Percentiles rank a stretch among this genome's conserved stretches.
Evolutionary conservation across 2,113 vertebrate genomes (phyloP).

Genomic region (Microtus pennsylvanicus): DNA sequence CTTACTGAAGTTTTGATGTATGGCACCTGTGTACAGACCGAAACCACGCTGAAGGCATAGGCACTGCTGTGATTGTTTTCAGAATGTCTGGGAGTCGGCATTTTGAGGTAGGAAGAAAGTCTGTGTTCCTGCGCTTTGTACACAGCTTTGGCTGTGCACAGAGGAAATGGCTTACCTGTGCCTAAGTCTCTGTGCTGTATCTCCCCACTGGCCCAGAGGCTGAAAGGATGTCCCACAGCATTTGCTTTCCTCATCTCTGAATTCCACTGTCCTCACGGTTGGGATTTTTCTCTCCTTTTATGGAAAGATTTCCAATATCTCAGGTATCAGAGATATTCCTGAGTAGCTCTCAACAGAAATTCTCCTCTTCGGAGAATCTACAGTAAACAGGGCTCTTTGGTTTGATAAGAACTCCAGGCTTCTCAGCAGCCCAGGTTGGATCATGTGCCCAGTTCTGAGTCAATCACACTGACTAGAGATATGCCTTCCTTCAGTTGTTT

Average conservation of each 20-base stretch:
- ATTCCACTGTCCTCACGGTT: not conserved
- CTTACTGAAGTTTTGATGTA: not conserved
- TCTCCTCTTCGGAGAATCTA: not conserved
- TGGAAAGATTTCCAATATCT: not conserved
- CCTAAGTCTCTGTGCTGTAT: fast-evolving
- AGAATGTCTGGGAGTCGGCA: not conserved
- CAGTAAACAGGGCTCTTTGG: not conserved
- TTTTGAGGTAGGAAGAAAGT: not conserved
- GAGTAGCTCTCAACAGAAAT: not conserved
- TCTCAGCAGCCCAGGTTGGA: not conserved
- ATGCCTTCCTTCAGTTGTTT: not conserved
- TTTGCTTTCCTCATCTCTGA: not conserved
- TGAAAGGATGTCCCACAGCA: not conserved
- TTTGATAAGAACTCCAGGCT: not conserved
- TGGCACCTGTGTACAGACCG: not conserved
- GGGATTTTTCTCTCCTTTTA: not conserved
- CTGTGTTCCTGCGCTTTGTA: not conserved
- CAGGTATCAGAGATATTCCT: not conserved
- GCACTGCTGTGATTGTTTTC: not conserved
- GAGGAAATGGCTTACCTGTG: not conserved
- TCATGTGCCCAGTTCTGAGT: not conserved
- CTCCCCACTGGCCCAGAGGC: not conserved
- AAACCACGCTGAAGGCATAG: not conserved
- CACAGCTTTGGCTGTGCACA: not conserved
- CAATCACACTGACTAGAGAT: not conserved